Base-by-base conservation (phyloP, 2,888 invertebrate genomes). In the Hirtodrosophila confusa region DNA sequence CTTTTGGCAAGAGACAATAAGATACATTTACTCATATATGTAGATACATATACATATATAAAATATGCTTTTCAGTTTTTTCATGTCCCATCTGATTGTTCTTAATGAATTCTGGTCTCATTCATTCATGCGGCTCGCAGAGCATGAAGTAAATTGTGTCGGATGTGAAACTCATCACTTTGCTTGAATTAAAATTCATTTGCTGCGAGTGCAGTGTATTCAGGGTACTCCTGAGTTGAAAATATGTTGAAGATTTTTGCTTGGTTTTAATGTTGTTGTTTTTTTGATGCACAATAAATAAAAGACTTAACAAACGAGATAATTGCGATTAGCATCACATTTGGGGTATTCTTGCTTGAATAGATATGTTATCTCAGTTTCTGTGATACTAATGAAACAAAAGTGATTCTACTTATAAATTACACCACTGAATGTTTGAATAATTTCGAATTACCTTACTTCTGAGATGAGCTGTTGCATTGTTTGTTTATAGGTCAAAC, bases 121-220 rank as follows among this genome's bases (percentile, higher is more conserved):
- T 87, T 82, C 88, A 87, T 74, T 74, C 62, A 62, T 78, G 51
- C 69, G 57, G 70, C 63, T 73, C 69, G 74, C 63, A 47, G 69
- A 78, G 78, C 77, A 74, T 74, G 78, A 77, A 74, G 55, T 58
- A 43, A 57, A 76, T 58, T 69, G 65, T 58, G 68, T 70, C 69
- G 77, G 85, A 84, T 77, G 87, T 87, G 70, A 62, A 74, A 70
- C 69, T 74, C 79, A 65, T 68, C 86, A 85, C 82, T 75, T 62
- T 70, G 88, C 88, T 73, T 75, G 82, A 82, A 82, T 87, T 82
- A 61, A 88, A 86, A 78, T 78, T 82, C 82, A 87, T 87, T 78
- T 69, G 75, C 72, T 60, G 39, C 74, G 61, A 61, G 51, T 76
- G 73, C 61, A 76, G 33, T 35, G 29, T 60, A 58, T 47, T 53